Conservation (phyloP, 2,113 vertebrate species). For the Emydura subglobosa region DNA sequence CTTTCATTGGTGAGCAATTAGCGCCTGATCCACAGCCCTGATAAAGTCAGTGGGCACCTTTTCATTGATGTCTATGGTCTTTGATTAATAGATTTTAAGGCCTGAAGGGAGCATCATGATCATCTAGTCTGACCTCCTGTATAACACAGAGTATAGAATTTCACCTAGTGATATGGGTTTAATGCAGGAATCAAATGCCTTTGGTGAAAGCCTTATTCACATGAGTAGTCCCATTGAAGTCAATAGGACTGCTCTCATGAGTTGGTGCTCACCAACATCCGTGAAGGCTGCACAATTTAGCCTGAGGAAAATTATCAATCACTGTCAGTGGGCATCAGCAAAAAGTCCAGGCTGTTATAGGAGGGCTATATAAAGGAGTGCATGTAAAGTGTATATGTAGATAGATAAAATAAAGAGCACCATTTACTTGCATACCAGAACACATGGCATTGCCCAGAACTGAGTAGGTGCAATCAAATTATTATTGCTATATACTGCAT, state of each 20-base stretch:
- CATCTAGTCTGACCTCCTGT: not conserved
- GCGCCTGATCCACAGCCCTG: not conserved
- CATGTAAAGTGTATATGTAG: slow-evolving; percentile 1
- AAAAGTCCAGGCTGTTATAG: not conserved
- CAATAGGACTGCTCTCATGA: not conserved
- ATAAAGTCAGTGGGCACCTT: not conserved
- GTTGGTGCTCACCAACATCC: not conserved
- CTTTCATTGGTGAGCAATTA: not conserved
- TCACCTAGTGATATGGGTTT: not conserved
- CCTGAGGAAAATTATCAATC: not conserved
- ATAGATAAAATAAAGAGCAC: not conserved
- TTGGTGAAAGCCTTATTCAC: not conserved
- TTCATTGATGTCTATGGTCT: not conserved
- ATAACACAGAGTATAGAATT: not conserved
- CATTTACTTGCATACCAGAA: not conserved
- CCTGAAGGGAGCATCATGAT: not conserved
- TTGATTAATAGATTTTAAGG: not conserved
- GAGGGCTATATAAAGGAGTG: not conserved
- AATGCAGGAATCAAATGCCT: not conserved
- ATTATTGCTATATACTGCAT: slow-evolving; percentile 4
- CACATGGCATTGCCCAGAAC: not conserved
- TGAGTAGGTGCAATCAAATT: slow-evolving; percentile 15
- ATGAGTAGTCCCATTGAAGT: not conserved
- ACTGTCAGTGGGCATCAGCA: not conserved
- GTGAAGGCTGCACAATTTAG: not conserved